Conservation (phyloP, 2,113 vertebrate genomes). For the Cyanocitta stelleri region DNA sequence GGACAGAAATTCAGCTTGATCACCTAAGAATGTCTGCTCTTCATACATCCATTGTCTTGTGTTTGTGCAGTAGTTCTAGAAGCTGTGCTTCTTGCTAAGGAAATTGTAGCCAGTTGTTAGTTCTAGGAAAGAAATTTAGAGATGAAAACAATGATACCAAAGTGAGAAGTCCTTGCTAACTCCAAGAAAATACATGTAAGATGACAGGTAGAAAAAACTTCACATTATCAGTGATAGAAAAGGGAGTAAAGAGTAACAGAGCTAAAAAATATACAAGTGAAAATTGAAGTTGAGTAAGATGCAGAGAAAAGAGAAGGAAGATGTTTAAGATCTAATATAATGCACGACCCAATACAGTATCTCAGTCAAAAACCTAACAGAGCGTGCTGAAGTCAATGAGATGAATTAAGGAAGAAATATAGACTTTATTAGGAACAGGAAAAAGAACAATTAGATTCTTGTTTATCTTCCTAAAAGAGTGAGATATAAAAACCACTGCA, state of each 20-base stretch:
- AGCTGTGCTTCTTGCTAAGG: neutral
- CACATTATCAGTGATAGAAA: neutral
- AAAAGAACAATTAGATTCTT: neutral
- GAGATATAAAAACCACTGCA: neutral
- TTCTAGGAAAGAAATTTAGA: neutral
- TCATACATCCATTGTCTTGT: neutral
- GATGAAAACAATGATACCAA: neutral
- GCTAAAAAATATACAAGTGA: neutral
- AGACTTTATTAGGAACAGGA: neutral
- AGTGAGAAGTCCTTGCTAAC: neutral
- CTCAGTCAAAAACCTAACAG: neutral
- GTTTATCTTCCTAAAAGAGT: neutral
- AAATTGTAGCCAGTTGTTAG: neutral
- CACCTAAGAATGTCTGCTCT: neutral
- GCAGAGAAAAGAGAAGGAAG: neutral
- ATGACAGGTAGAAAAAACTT: neutral
- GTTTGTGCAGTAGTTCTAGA: neutral
- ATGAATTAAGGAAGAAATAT: neutral
- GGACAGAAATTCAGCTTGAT: neutral
- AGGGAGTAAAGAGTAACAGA: neutral
- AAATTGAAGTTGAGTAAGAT: neutral
- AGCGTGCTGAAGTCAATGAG: neutral
- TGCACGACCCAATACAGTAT: neutral
- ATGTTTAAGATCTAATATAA: neutral
- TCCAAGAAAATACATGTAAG: neutral